Evolutionary conservation across 2,888 invertebrate species (phyloP).

Genomic region (Parthenolecanium corni): DNA sequence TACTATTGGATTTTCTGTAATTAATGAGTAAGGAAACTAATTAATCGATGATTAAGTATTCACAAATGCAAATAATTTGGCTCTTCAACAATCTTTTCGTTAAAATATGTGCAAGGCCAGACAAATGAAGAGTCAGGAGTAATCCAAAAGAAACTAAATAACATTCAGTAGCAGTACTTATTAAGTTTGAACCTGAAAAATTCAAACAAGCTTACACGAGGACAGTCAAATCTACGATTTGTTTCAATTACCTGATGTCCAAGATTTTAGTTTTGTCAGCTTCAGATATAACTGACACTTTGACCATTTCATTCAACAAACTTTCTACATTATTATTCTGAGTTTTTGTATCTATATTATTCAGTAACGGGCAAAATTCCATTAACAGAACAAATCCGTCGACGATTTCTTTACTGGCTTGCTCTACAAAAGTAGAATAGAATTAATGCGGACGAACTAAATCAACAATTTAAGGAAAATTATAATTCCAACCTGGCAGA

Average conservation of each 20-base stretch:
- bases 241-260: conserved; percentile 13
- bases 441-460: background rate
- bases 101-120: no score
- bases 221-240: no score
- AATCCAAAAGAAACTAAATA: no score
- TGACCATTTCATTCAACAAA: conserved; percentile 67
- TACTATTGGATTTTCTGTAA: conserved; percentile 7
- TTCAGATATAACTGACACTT: conserved; percentile 36
- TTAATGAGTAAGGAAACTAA: background rate
- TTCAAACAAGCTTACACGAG: no score
- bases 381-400: conserved; percentile 75
- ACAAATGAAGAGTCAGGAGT: no score
- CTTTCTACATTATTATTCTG: conserved; percentile 78
- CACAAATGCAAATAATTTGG: no score
- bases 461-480: background rate
- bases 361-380: conserved; percentile 69
- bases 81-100: no score
- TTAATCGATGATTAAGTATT: no score
- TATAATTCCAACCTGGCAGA: background rate
- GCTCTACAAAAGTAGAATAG: conserved; percentile 5
- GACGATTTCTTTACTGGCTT: conserved; percentile 51
- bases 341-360: conserved; percentile 79
- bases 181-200: no score
- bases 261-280: conserved; percentile 22
- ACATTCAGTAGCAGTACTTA: no score